Evolutionary conservation across 2,113 vertebrate species (phyloP), one percentile per base, ranked within the genome.

Genomic region (Otus sunia): DNA sequence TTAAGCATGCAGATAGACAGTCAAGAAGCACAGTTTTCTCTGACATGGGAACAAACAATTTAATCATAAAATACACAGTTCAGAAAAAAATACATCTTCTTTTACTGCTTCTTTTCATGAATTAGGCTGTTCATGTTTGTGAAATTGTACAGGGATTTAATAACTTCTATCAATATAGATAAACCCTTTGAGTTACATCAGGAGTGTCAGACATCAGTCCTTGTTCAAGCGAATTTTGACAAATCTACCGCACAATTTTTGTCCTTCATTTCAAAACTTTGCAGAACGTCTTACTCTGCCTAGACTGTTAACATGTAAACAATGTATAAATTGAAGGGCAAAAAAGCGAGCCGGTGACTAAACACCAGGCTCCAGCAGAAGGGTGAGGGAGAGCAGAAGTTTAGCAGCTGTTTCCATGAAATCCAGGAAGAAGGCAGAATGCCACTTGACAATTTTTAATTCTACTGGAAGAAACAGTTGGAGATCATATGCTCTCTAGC

Each of bases 401-500:
- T 79, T 87, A 91, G 50, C 84, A 89, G 90, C 90, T 94, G 95
- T 94, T 96, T 84, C 84, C 37, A 49, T 67, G 77, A 93, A 87
- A 93, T 71, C 37, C 73, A 74, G 80, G 89, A 89, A 77, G 80
- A 86, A 92, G 41, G 64, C 87, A 94, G 80, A 93, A 93, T 95
- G 84, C 84, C 80, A 45, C 56, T 81, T 80, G 77, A 89, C 87
- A 81, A 93, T 94, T 96, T 92, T 84, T 91, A 80, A 69, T 96
- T 96, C 59, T 95, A 94, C 83, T 90, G 85, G 72, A 96, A 95
- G 84, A 84, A 95, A 93, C 80, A 87, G 76, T 95, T 95, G 92
- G 90, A 87, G 80, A 94, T 94, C 96, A 94, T 96, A 92, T 91
- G 95, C 55, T 97, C 92, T 83, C 49, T 83, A 95, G 89, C 86